A percentile compares a stretch with the other conserved stretches of the same genome.
Evolutionary conservation across 1,140 invertebrate genomes (phyloP).

Genomic region (Probaryconus sp.): DNA sequence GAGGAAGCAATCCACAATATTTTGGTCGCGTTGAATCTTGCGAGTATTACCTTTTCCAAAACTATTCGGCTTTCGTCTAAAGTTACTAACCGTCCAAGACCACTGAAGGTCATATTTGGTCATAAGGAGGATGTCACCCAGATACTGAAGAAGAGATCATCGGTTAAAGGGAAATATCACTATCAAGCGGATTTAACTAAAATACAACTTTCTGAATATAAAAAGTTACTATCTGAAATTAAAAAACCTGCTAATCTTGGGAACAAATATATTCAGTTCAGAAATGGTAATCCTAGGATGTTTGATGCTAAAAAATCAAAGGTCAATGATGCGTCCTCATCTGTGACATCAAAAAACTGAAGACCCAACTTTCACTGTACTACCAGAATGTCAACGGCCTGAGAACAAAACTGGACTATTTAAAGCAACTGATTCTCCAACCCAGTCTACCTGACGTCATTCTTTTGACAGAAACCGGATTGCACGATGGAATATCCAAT

Average conservation of each 20-base stretch:
- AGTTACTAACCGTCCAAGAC: background rate
- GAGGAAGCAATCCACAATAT: background rate
- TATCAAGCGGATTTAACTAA: conserved; percentile 10
- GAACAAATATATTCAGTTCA: conserved; percentile 1
- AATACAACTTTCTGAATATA: background rate
- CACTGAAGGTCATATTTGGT: background rate
- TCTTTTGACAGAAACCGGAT: conserved; percentile 7
- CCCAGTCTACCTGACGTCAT: conserved; percentile 1
- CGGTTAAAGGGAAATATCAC: background rate
- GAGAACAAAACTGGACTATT: conserved; percentile 5
- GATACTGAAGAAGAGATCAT: background rate
- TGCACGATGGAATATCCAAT: background rate
- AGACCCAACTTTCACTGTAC: background rate
- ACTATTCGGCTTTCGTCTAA: background rate
- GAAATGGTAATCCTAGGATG: background rate
- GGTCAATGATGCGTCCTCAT: too few relatives aligned
- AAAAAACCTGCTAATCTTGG: conserved; percentile 5
- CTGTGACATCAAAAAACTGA: conserved; percentile 13
- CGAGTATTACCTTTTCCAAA: background rate
- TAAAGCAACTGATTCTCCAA: too few relatives aligned
- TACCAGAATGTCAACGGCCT: conserved; percentile 22
- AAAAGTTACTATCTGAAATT: background rate
- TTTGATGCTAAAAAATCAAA: background rate
- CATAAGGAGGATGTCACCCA: too few relatives aligned
- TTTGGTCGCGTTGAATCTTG: background rate